These are phyloP conservation scores for Leptopilina clavipes DNA, from an alignment of 1,140 invertebrate genomes.

Conservation along the genomic window DNA sequence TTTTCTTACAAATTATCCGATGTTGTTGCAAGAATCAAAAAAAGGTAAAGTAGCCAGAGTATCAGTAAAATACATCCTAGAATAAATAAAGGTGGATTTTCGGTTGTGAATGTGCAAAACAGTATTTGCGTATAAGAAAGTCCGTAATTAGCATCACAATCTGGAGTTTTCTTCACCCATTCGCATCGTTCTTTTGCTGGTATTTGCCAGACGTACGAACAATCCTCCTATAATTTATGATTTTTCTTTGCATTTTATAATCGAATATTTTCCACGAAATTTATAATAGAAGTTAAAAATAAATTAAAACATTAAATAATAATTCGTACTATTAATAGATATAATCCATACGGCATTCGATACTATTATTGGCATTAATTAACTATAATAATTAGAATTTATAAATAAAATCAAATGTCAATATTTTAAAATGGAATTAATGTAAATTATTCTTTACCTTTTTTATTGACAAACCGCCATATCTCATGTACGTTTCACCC, in stretches of 20 bases:
- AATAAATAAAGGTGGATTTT: slow-evolving; percentile 53
- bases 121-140: slow-evolving; percentile 65
- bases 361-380: no score
- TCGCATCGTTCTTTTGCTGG: slow-evolving; percentile 59
- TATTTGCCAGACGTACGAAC: slow-evolving; percentile 69
- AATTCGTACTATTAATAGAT: no score
- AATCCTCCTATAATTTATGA: slow-evolving; percentile 63
- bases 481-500: slow-evolving; percentile 41
- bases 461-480: slow-evolving; percentile 57
- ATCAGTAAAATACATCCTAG: slow-evolving; percentile 61
- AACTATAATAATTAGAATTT: no score
- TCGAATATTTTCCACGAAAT: background rate
- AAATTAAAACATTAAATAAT: background rate
- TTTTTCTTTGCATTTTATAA: background rate
- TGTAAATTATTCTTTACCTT: slow-evolving; percentile 49
- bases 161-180: slow-evolving; percentile 61
- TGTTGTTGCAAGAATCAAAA: slow-evolving; percentile 78
- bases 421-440: no score
- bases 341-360: no score
- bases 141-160: slow-evolving; percentile 61
- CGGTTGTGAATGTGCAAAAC: slow-evolving; percentile 64
- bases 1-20: slow-evolving; percentile 79
- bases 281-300: no score
- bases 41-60: slow-evolving; percentile 79
- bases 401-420: no score